Evolutionary conservation across 1,140 invertebrate genomes (phyloP).

Genomic region (Thereuonema tuberculata): DNA sequence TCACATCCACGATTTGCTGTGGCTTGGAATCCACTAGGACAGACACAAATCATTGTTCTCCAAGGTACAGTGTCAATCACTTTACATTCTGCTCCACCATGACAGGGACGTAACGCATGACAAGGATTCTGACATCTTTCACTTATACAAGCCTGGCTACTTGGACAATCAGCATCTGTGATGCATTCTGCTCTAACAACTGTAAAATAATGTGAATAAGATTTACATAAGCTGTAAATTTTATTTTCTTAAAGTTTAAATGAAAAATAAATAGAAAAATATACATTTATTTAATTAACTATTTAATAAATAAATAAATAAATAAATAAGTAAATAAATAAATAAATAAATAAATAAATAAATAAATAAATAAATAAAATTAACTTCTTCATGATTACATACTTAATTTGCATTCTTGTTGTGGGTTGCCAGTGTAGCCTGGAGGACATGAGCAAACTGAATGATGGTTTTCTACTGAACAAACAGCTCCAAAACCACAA

Average conservation of each 20-base stretch:
- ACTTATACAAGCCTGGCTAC: conserved; percentile 60
- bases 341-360: background rate
- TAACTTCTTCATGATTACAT: too few species aligned
- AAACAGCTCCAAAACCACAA: background rate
- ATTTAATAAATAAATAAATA: background rate
- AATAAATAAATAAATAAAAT: too few species aligned
- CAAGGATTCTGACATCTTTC: conserved; percentile 55
- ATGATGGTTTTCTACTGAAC: background rate
- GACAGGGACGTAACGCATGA: conserved; percentile 2
- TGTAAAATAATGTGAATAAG: background rate
- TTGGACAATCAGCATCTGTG: conserved; percentile 61
- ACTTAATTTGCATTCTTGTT: conserved; percentile 1
- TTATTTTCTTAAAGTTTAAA: too few species aligned
- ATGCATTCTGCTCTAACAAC: conserved; percentile 47
- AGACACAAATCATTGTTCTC: conserved; percentile 67
- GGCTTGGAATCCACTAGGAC: conserved; percentile 63
- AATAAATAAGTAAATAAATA: too few species aligned
- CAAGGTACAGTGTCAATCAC: conserved; percentile 67
- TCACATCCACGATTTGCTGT: conserved; percentile 57
- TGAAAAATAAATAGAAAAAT: background rate
- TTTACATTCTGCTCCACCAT: conserved; percentile 46
- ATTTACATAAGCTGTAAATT: too few species aligned
- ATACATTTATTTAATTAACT: background rate
- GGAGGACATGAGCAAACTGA: conserved; percentile 17
- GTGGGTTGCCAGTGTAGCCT: conserved; percentile 34